These are phyloP conservation scores for Melanophora roralis DNA, from an alignment of 2,888 invertebrate species.

Conservation along the genomic window DNA sequence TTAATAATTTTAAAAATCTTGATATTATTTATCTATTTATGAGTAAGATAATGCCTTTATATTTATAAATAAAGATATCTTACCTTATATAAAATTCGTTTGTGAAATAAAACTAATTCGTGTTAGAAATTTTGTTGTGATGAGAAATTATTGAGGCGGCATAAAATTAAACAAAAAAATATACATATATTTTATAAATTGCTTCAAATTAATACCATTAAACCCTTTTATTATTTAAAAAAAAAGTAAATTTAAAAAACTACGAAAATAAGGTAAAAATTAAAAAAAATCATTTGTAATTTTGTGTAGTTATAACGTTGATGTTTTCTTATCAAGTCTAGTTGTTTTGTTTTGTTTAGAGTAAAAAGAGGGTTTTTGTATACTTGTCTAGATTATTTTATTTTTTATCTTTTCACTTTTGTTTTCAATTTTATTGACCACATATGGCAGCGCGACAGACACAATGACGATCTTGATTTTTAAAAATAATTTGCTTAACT, in stretches of 20 bases:
- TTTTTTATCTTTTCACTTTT: conserved; percentile 1
- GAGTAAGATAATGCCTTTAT: not conserved
- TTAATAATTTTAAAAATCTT: too few relatives aligned
- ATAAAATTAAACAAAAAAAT: conserved; percentile 38
- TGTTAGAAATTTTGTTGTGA: not conserved
- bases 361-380: conserved; percentile 36
- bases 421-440: conserved; percentile 69
- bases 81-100: conserved; percentile 8
- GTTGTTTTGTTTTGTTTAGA: conserved; percentile 6
- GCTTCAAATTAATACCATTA: too few relatives aligned
- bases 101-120: not conserved
- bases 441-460: conserved; percentile 70
- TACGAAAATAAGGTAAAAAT: too few relatives aligned
- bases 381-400: conserved; percentile 19
- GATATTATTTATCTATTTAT: too few relatives aligned
- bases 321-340: not conserved
- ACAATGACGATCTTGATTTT: conserved; percentile 62
- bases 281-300: too few relatives aligned
- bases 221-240: too few relatives aligned
- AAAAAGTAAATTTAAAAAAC: too few relatives aligned
- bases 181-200: too few relatives aligned
- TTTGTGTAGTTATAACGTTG: not conserved
- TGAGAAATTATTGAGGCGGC: conserved; percentile 19
- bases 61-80: not conserved
- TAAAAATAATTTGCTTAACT: too few relatives aligned